These are phyloP conservation scores for Drosophila lini DNA, from an alignment of 1,140 invertebrate species.

Conservation along the genomic window DNA sequence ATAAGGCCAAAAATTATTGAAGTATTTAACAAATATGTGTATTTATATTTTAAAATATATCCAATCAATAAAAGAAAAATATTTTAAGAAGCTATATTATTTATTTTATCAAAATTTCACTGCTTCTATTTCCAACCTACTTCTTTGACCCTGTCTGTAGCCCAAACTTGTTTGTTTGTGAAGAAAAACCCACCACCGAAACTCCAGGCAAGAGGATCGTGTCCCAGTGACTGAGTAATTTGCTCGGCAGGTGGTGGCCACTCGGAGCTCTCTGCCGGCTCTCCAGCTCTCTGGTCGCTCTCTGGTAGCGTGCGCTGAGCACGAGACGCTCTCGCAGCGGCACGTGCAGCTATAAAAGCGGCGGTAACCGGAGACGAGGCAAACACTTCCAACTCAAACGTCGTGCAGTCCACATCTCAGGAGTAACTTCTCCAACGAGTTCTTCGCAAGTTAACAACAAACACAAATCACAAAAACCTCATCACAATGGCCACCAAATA, in stretches of 20 bases:
- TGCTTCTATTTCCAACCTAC: neutral
- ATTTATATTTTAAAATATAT: neutral
- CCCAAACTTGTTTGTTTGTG: constrained; percentile 72
- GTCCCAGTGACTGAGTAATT: constrained; percentile 68
- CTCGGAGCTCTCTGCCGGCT: constrained; percentile 8
- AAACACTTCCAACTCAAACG: constrained; percentile 79
- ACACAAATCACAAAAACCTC: constrained; percentile 15
- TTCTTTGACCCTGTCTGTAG: neutral
- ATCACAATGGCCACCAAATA: constrained; percentile 80
- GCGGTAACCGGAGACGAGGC: constrained; percentile 56
- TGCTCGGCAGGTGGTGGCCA: constrained; percentile 71
- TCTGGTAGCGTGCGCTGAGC: constrained; percentile 65
- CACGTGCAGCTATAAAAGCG: constrained; percentile 84
- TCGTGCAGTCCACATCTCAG: constrained; percentile 61
- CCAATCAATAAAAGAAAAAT: fast-evolving
- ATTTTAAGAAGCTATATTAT: neutral
- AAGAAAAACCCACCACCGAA: constrained; percentile 77
- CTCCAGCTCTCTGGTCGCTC: constrained; percentile 16
- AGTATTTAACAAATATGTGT: neutral
- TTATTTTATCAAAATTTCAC: too few relatives aligned
- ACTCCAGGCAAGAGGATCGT: constrained; percentile 60
- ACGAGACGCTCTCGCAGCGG: constrained; percentile 65
- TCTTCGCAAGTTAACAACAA: constrained; percentile 19
- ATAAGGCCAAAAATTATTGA: neutral
- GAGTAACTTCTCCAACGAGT: constrained; percentile 14